Evolutionary conservation across 2,797 vertebrate species (phyloP).

Genomic region (Brachyrhaphis roseni): DNA sequence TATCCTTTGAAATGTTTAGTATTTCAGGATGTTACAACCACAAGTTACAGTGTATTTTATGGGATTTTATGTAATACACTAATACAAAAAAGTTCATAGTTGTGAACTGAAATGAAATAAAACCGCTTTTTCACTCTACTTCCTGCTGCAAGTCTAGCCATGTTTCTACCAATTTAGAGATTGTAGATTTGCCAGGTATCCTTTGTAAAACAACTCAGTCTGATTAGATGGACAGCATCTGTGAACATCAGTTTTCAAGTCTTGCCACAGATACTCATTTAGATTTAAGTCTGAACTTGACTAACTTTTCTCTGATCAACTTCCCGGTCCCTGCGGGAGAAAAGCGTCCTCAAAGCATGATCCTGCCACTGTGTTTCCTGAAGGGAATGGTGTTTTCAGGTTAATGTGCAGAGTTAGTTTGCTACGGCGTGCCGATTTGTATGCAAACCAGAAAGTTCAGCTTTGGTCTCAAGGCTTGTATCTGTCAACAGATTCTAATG

Average conservation of each 20-base stretch:
- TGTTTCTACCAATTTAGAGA: background rate
- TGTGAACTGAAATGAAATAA: background rate
- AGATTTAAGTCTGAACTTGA: background rate
- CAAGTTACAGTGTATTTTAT: background rate
- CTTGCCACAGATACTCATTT: background rate
- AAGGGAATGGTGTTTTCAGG: background rate
- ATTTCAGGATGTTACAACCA: background rate
- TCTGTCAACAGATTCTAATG: background rate
- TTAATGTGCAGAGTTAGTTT: background rate
- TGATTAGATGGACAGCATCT: background rate
- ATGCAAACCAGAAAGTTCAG: background rate
- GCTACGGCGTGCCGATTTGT: background rate
- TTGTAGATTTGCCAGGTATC: background rate
- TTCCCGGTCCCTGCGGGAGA: background rate
- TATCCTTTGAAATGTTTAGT: background rate
- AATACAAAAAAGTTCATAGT: background rate
- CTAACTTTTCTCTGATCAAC: background rate
- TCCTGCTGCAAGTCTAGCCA: background rate
- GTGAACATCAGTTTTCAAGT: background rate
- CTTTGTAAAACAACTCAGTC: background rate
- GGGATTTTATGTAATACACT: background rate
- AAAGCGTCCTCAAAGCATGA: conserved; percentile 1
- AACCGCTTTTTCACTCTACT: background rate
- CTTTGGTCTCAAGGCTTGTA: background rate
- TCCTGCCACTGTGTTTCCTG: background rate